Percentiles rank a stretch among this genome's conserved stretches.
phyloP scores from a whole-genome alignment of 2,888 invertebrate species.

The Metopia argyrocephala region DNA sequence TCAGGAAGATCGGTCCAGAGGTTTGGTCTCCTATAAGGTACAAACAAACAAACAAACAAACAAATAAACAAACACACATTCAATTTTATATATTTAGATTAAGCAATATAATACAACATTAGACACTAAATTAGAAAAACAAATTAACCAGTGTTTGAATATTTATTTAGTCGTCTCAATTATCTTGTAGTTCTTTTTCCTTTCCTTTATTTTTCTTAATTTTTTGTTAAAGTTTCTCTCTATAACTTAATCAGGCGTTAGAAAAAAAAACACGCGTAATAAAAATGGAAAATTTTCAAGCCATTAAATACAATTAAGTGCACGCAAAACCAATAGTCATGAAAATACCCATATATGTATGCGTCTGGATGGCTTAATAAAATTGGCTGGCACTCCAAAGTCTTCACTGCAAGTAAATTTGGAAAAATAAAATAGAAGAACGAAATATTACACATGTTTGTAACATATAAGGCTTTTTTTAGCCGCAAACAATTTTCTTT shows the following conservation, averaged over 20 bases:
- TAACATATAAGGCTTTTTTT: not conserved
- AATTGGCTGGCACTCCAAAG: not conserved
- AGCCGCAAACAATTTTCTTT: too few species aligned
- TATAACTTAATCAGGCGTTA: not conserved
- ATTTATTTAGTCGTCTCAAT: slow-evolving; percentile 6
- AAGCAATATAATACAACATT: not conserved
- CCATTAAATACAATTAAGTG: slow-evolving; percentile 23
- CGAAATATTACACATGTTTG: not conserved
- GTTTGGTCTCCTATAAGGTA: too few species aligned
- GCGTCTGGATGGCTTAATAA: too few species aligned
- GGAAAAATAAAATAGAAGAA: not conserved
- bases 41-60: too few species aligned
- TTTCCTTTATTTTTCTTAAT: not conserved
- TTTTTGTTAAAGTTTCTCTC: slow-evolving; percentile 5
- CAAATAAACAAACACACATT: too few species aligned
- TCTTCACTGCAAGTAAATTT: not conserved
- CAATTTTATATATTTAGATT: not conserved
- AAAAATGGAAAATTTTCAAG: not conserved
- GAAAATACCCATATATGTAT: not conserved
- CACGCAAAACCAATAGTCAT: slow-evolving; percentile 18
- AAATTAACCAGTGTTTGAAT: slow-evolving; percentile 2
- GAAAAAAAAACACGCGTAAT: slow-evolving; percentile 4
- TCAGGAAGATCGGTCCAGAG: too few species aligned
- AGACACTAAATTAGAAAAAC: slow-evolving; percentile 6
- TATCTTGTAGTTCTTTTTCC: slow-evolving; percentile 21